Percentiles rank a stretch among this genome's conserved stretches.
Conservation (phyloP, 2,797 vertebrate species). For the Periparus ater region DNA sequence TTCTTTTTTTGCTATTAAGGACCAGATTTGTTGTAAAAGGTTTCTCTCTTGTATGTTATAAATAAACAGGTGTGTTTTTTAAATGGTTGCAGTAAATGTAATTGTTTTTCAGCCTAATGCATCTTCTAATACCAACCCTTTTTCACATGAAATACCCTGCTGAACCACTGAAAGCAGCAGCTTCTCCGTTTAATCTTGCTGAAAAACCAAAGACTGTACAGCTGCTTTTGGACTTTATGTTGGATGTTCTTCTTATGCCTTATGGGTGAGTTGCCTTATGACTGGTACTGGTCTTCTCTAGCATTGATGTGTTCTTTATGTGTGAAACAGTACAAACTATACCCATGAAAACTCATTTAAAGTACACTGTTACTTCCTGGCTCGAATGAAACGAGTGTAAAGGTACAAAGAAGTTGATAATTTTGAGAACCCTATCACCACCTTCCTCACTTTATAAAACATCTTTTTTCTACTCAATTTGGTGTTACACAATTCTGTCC, state of each 20-base stretch:
- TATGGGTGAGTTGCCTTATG: conserved; percentile 83
- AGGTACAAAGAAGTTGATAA: background rate
- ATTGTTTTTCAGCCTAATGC: conserved; percentile 91
- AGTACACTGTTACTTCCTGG: background rate
- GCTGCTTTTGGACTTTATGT: conserved; percentile 96
- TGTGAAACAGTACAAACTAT: background rate
- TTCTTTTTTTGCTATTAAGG: background rate
- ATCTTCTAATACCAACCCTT: conserved; percentile 96
- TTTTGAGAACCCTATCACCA: background rate
- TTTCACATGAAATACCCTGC: conserved; percentile 96
- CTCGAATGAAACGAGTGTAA: background rate
- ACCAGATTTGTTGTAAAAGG: background rate
- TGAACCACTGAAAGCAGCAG: conserved; percentile 86
- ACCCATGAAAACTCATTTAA: background rate
- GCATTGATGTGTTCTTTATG: background rate
- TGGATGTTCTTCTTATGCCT: conserved; percentile 98
- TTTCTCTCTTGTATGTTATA: conserved; percentile 56
- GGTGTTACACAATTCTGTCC: background rate
- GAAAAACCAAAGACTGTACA: conserved; percentile 98
- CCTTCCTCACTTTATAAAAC: background rate
- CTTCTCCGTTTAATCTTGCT: conserved; percentile 90
- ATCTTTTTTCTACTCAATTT: background rate
- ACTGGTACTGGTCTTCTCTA: background rate
- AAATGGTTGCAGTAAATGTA: conserved; percentile 76
- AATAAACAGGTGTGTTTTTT: conserved; percentile 34